Conservation (phyloP, 2,888 invertebrate species). For the Tetramorium bicarinatum region DNA sequence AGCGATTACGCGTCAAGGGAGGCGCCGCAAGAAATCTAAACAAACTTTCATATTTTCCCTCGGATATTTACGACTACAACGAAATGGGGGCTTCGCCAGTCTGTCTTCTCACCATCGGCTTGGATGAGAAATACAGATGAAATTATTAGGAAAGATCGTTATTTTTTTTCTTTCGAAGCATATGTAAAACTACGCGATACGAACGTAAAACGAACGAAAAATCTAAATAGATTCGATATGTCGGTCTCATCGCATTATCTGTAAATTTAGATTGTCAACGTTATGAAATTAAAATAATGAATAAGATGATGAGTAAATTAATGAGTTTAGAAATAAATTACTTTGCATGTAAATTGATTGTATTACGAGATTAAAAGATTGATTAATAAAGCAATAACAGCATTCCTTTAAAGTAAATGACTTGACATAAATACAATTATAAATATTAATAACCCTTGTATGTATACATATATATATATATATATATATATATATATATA, state of each 20-base stretch:
- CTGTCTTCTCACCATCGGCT: slow-evolving; percentile 55
- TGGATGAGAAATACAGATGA: slow-evolving; percentile 44
- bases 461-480: too few species aligned
- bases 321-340: neutral
- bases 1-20: slow-evolving; percentile 15
- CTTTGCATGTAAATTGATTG: neutral
- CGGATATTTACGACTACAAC: slow-evolving; percentile 63
- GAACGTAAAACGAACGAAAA: neutral
- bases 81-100: slow-evolving; percentile 54
- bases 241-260: neutral
- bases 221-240: neutral
- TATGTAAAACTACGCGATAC: neutral
- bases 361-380: neutral
- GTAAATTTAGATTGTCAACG: neutral
- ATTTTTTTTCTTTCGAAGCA: neutral
- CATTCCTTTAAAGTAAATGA: neutral
- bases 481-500: too few species aligned
- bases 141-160: slow-evolving; percentile 48
- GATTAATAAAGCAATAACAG: neutral
- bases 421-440: neutral
- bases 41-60: slow-evolving; percentile 66
- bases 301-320: too few species aligned
- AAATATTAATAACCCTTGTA: neutral
- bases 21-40: slow-evolving; percentile 59
- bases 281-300: neutral